Evolutionary conservation across 2,113 vertebrate species (phyloP).

Genomic region (Heterotis niloticus): DNA sequence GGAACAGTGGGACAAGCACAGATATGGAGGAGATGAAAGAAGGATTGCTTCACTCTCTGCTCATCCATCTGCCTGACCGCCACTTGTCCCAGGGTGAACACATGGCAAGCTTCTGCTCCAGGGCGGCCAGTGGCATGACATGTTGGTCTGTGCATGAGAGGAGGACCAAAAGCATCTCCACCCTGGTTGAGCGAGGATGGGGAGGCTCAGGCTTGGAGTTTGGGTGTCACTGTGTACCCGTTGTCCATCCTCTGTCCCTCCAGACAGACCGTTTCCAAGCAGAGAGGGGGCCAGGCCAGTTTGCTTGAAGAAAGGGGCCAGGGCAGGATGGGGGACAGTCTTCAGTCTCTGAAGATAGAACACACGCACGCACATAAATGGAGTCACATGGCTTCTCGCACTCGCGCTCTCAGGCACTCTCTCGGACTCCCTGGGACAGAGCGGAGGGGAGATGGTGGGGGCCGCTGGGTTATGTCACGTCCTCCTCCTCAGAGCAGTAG

Average conservation of each 20-base stretch:
- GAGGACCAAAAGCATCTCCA: not conserved
- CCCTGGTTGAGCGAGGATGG: conserved; percentile 11
- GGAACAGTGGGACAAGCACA: not conserved
- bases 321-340: not conserved
- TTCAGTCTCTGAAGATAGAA: conserved; percentile 15
- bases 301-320: not conserved
- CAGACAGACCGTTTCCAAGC: not conserved
- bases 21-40: not conserved
- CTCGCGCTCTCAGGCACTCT: conserved; percentile 47
- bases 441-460: conserved; percentile 17
- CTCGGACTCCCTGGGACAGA: not conserved
- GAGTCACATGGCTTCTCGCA: conserved; percentile 23
- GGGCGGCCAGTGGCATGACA: not conserved
- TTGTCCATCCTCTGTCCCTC: not conserved
- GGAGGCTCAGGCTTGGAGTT: conserved; percentile 15
- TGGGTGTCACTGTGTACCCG: conserved; percentile 26
- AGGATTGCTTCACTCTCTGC: not conserved
- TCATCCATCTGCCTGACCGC: not conserved
- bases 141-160: not conserved
- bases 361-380: conserved; percentile 10
- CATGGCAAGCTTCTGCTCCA: not conserved
- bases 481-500: conserved; percentile 89
- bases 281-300: not conserved
- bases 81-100: not conserved
- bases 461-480: conserved; percentile 83